A percentile compares a stretch with the other conserved stretches of the same genome.
phyloP scores from a whole-genome alignment of 2,113 vertebrate species.

The Uria aalge region DNA sequence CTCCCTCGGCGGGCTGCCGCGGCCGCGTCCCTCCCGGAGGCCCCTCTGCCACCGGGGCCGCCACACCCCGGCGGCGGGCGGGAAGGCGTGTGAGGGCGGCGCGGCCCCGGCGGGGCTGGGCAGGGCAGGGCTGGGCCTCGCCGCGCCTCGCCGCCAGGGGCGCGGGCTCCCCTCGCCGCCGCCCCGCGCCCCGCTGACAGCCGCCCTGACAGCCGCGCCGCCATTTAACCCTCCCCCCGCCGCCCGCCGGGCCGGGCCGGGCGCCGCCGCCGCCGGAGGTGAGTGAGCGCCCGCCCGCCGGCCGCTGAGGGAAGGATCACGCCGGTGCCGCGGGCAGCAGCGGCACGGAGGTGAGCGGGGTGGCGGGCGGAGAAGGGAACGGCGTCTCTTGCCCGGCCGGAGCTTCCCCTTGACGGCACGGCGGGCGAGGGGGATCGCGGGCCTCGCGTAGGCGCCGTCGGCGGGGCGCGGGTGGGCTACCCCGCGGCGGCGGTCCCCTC shows the following conservation, averaged over 20 bases:
- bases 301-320: not conserved
- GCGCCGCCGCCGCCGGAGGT: not conserved
- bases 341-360: not conserved
- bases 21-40: rapidly evolving
- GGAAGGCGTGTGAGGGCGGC: not conserved
- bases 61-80: not conserved
- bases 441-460: not conserved
- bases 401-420: not conserved
- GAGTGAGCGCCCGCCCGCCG: not conserved
- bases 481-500: not conserved
- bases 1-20: not conserved
- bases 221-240: not conserved
- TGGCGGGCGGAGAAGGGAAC: not conserved
- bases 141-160: not conserved
- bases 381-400: not conserved
- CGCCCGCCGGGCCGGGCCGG: not conserved
- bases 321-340: not conserved
- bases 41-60: not conserved
- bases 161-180: not conserved
- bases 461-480: not conserved
- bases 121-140: not conserved
- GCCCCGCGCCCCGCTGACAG: not conserved
- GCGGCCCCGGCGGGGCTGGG: not conserved
- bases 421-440: not conserved
- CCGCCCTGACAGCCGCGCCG: not conserved